Conservation (phyloP, 2,797 vertebrate genomes). For the Hylomyscus alleni region DNA sequence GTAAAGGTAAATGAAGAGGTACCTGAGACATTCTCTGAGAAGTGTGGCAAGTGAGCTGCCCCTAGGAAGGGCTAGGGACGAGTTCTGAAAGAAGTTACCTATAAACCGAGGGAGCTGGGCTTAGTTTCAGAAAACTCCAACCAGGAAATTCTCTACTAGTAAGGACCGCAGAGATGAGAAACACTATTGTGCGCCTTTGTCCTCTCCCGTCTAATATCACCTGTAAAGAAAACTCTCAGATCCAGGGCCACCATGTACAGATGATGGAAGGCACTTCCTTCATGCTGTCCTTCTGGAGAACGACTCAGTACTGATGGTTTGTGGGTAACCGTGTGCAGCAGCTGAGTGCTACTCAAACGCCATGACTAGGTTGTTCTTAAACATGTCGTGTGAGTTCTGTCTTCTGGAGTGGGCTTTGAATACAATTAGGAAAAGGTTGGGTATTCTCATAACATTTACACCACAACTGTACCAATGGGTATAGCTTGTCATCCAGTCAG, state of each 20-base stretch:
- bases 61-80: neutral
- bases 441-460: neutral
- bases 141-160: neutral
- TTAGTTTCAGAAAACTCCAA: neutral
- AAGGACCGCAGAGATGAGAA: neutral
- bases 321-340: neutral
- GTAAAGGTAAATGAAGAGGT: neutral
- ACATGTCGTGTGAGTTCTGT: neutral
- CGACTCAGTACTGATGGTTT: neutral
- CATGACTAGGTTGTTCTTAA: neutral
- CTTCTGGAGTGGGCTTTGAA: neutral
- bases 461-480: neutral
- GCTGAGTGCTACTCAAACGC: neutral
- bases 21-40: neutral
- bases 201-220: neutral
- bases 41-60: no score
- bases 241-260: fast-evolving
- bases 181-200: neutral
- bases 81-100: neutral
- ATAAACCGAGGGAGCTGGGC: neutral
- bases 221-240: neutral
- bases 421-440: neutral
- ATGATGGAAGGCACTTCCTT: neutral
- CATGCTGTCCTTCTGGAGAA: fast-evolving
- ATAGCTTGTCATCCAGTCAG: neutral